Percentiles rank a stretch among this genome's conserved stretches.
These are phyloP conservation scores for Musca domestica DNA, from an alignment of 1,140 invertebrate species.

Conservation along the genomic window DNA sequence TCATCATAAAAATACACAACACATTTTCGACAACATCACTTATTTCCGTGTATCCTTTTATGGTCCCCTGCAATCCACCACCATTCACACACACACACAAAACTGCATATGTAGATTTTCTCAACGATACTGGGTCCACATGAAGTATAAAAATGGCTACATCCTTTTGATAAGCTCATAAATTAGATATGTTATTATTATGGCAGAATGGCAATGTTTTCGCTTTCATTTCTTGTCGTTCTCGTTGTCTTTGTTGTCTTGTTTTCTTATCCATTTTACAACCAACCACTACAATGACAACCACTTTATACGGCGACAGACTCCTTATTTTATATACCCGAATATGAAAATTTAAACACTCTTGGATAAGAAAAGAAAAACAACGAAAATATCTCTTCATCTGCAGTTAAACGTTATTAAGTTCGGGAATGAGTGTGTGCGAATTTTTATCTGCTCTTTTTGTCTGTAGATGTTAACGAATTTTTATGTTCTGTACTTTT, in stretches of 20 bases:
- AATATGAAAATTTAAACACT: no score
- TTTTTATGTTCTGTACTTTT: neutral
- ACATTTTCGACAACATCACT: slow-evolving; percentile 3
- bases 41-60: slow-evolving; percentile 19
- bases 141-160: slow-evolving; percentile 5
- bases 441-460: slow-evolving; percentile 8
- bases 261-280: neutral
- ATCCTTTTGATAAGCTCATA: slow-evolving; percentile 21
- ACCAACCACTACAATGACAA: no score
- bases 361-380: no score
- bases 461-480: no score
- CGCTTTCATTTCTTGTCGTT: neutral
- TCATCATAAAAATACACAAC: slow-evolving; percentile 5
- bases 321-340: no score
- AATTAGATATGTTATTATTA: slow-evolving; percentile 13
- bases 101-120: neutral
- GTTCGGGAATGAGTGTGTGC: neutral
- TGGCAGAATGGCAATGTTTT: neutral
- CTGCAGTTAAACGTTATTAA: slow-evolving; percentile 9
- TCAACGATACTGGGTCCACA: neutral
- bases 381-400: no score
- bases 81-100: neutral
- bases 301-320: no score
- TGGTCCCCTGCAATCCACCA: neutral
- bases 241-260: neutral